A percentile compares a stretch with the other conserved stretches of the same genome.
phyloP scores from a whole-genome alignment of 30 jellyfish, hydroid and myxozoan genomes.

The Mastigias papua region DNA sequence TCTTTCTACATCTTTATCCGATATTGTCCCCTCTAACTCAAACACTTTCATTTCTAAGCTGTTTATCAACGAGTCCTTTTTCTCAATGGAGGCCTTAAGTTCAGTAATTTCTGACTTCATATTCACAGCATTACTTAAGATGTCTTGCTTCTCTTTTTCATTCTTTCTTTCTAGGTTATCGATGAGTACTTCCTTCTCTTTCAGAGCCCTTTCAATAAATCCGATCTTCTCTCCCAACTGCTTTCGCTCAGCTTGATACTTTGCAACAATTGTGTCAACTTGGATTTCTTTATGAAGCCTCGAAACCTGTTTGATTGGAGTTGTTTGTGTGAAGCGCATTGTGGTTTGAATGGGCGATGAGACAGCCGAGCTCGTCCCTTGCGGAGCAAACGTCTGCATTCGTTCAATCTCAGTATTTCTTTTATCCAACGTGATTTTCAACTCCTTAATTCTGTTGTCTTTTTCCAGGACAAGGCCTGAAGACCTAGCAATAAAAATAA shows the following conservation, averaged over 20 bases:
- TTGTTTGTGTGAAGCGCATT: conserved; percentile 59
- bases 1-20: background rate
- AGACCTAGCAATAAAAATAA: conserved; percentile 40
- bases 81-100: conserved; percentile 2
- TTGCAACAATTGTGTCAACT: conserved; percentile 44
- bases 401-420: conserved; percentile 36
- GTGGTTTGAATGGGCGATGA: conserved; percentile 50
- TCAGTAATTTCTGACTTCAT: conserved; percentile 27
- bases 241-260: conserved; percentile 35
- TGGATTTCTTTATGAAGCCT: conserved; percentile 49
- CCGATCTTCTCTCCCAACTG: conserved; percentile 13
- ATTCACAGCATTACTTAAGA: background rate
- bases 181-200: conserved; percentile 18
- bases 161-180: background rate
- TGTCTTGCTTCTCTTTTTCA: background rate
- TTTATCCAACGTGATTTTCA: conserved; percentile 35
- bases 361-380: conserved; percentile 64
- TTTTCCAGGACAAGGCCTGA: conserved; percentile 32
- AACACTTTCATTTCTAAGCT: conserved; percentile 18
- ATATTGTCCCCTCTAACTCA: conserved; percentile 24
- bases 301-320: conserved; percentile 24
- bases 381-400: conserved; percentile 67
- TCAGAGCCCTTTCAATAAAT: background rate
- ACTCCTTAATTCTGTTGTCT: conserved; percentile 31
- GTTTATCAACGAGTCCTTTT: conserved; percentile 6